Evolutionary conservation across 35 echinoderm and acorn worm genomes (phyloP).

Genomic region (Apostichopus parvimensis): DNA sequence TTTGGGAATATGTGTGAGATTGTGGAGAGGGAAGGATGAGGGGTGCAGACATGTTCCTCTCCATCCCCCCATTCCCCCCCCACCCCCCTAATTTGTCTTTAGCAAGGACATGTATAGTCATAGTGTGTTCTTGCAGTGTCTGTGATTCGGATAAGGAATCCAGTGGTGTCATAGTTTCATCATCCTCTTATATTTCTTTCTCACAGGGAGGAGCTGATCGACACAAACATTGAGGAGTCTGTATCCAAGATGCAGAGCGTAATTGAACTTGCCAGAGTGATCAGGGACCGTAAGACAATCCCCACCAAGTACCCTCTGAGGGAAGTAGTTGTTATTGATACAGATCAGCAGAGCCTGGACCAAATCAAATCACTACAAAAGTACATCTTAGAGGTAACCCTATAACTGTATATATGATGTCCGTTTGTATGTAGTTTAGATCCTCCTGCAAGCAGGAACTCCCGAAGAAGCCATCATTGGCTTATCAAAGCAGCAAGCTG

Average conservation of each 20-base stretch:
- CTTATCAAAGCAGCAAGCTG: too few species aligned
- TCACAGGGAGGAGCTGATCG: constrained; percentile 83
- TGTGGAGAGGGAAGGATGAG: too few species aligned
- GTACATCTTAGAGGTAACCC: constrained; percentile 84
- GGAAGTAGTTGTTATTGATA: constrained; percentile 89
- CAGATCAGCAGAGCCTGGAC: constrained; percentile 73
- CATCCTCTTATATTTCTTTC: not conserved
- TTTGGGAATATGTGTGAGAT: too few species aligned
- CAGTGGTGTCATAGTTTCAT: not conserved
- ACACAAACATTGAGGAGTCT: constrained; percentile 82
- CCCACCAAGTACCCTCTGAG: constrained; percentile 95
- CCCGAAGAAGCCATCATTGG: too few species aligned
- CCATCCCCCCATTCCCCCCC: not conserved
- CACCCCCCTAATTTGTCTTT: too few species aligned
- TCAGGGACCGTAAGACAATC: constrained; percentile 91
- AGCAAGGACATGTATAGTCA: not conserved
- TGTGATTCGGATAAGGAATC: not conserved
- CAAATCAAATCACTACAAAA: constrained; percentile 85
- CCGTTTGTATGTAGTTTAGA: too few species aligned
- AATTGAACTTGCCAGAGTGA: constrained; percentile 86
- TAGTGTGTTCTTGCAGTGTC: not conserved
- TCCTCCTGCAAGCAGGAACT: too few species aligned
- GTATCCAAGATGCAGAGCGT: constrained; percentile 91
- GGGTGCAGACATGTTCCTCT: not conserved
- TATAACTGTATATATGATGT: too few species aligned